phyloP scores from a whole-genome alignment of 2,113 vertebrate genomes.

The Xyrauchen texanus region DNA sequence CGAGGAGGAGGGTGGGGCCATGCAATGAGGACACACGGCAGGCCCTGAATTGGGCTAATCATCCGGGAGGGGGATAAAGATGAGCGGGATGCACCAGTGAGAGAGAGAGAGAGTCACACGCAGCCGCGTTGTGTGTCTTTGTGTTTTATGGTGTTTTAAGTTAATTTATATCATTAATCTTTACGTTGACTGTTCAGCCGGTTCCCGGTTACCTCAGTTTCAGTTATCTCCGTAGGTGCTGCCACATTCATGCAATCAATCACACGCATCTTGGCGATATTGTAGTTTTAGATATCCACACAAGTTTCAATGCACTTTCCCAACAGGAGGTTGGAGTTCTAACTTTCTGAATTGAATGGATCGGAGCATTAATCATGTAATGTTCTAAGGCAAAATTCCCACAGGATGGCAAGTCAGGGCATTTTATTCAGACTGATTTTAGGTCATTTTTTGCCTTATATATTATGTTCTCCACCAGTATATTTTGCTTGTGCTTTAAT shows the following conservation, averaged over 20 bases:
- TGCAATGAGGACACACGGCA: no score
- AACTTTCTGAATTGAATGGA: background rate
- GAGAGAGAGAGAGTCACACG: no score
- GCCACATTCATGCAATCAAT: background rate
- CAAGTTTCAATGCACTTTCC: background rate
- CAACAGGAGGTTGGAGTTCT: background rate
- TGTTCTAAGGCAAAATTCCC: background rate
- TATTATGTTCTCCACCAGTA: background rate
- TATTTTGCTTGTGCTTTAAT: conserved; percentile 62
- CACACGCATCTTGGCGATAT: background rate
- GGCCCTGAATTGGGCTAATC: no score
- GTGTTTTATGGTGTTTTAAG: no score
- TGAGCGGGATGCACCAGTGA: no score
- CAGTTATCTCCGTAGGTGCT: no score
- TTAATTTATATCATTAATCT: no score
- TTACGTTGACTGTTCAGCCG: no score
- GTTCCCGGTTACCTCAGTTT: no score
- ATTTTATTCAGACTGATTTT: conserved; percentile 17
- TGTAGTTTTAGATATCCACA: background rate
- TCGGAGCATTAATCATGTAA: background rate
- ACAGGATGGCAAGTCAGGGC: conserved; percentile 2
- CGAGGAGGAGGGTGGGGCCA: no score
- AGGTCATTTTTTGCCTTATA: conserved; percentile 22
- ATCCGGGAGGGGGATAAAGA: no score
- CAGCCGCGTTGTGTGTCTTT: no score